Conservation (phyloP, 2,113 vertebrate genomes). For the Gallinago undulata region DNA sequence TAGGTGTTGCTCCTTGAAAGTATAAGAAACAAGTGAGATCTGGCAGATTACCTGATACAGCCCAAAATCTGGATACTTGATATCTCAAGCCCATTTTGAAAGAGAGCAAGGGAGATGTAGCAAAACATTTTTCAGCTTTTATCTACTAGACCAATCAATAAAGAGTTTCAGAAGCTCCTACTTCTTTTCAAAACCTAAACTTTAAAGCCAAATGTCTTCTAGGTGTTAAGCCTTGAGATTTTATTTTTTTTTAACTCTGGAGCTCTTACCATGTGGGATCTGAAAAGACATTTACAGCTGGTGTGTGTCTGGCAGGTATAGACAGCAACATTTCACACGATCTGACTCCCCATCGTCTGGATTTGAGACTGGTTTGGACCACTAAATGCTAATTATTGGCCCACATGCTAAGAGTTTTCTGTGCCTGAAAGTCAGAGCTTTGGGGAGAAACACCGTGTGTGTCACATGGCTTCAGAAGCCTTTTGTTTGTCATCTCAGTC, state of each 20-base stretch:
- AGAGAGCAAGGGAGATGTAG: background rate
- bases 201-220: background rate
- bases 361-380: background rate
- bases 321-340: background rate
- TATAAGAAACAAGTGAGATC: background rate
- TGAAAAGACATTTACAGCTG: background rate
- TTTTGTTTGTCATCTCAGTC: constrained; percentile 13
- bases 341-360: background rate
- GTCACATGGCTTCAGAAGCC: background rate
- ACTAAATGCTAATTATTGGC: background rate
- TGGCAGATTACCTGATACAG: background rate
- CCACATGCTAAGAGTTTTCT: background rate
- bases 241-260: background rate
- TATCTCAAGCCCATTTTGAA: background rate
- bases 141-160: background rate
- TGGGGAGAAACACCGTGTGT: background rate
- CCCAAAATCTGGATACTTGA: background rate
- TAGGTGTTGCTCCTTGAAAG: background rate
- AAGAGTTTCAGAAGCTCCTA: background rate
- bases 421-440: background rate
- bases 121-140: background rate
- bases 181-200: background rate
- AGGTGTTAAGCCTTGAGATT: background rate
- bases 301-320: background rate
- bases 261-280: background rate